Conservation (phyloP, 2,113 vertebrate genomes). For the Pygoscelis antarcticus region DNA sequence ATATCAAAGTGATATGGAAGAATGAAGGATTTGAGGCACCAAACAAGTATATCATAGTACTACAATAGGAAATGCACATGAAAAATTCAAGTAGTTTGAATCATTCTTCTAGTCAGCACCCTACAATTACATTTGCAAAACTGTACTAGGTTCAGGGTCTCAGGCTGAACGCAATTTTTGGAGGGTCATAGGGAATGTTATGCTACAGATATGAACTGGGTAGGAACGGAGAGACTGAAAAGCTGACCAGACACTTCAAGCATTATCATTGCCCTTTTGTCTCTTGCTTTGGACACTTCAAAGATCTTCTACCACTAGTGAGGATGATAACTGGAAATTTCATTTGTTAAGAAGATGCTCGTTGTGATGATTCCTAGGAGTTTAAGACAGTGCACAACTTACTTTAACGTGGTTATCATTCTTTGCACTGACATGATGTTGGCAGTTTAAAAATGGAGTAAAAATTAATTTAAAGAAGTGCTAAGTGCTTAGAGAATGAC, state of each 20-base stretch:
- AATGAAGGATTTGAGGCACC: not conserved
- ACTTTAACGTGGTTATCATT: not conserved
- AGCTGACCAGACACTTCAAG: not conserved
- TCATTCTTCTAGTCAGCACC: not conserved
- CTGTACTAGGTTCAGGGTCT: not conserved
- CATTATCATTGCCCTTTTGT: not conserved
- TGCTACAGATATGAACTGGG: not conserved
- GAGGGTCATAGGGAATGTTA: not conserved
- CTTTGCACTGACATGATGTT: not conserved
- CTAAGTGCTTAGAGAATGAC: not conserved
- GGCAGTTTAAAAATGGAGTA: not conserved
- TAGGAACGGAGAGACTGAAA: not conserved
- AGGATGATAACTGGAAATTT: not conserved
- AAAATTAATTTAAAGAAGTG: not conserved
- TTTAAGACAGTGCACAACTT: not conserved
- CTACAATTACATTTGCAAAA: not conserved
- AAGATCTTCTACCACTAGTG: not conserved
- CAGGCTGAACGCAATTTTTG: not conserved
- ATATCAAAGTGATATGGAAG: not conserved
- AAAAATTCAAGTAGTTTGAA: not conserved
- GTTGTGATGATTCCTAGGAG: not conserved
- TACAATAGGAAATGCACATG: not conserved
- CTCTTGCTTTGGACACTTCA: not conserved
- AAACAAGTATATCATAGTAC: not conserved
- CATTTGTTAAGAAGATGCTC: not conserved